Conservation (phyloP, 2,888 invertebrate species). For the Parnassius apollo region DNA sequence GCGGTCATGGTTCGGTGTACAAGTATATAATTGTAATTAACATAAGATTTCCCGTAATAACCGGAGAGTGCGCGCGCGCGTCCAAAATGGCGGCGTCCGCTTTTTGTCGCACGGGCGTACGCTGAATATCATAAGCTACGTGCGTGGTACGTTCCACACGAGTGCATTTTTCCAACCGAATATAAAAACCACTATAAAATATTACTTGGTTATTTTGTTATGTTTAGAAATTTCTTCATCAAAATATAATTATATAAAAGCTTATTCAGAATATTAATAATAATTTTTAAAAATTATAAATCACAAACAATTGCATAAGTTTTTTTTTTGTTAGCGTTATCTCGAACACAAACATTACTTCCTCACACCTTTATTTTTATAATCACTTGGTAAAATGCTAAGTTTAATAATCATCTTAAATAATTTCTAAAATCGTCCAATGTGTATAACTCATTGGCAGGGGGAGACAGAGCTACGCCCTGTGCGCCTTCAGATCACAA, state of each 20-base stretch:
- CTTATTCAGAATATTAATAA: too few relatives aligned
- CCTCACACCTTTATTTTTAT: too few relatives aligned
- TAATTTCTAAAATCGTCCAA: conserved; percentile 40
- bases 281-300: too few relatives aligned
- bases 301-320: too few relatives aligned
- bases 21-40: conserved; percentile 61
- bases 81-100: conserved; percentile 62
- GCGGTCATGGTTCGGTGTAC: conserved; percentile 17
- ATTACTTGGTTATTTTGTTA: not conserved
- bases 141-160: conserved; percentile 43
- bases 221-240: too few relatives aligned
- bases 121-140: conserved; percentile 74
- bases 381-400: too few relatives aligned
- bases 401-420: not conserved
- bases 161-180: conserved; percentile 55
- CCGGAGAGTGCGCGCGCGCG: conserved; percentile 59
- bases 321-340: too few relatives aligned
- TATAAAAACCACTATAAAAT: conserved; percentile 29
- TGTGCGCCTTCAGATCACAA: conserved; percentile 42
- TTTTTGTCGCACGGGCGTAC: conserved; percentile 67
- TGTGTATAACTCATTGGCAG: conserved; percentile 45
- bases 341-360: too few relatives aligned
- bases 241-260: too few relatives aligned
- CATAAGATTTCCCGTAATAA: conserved; percentile 77
- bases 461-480: conserved; percentile 65